These are phyloP conservation scores for Centroberyx gerrardi DNA, from an alignment of 2,797 vertebrate species.

Conservation along the genomic window DNA sequence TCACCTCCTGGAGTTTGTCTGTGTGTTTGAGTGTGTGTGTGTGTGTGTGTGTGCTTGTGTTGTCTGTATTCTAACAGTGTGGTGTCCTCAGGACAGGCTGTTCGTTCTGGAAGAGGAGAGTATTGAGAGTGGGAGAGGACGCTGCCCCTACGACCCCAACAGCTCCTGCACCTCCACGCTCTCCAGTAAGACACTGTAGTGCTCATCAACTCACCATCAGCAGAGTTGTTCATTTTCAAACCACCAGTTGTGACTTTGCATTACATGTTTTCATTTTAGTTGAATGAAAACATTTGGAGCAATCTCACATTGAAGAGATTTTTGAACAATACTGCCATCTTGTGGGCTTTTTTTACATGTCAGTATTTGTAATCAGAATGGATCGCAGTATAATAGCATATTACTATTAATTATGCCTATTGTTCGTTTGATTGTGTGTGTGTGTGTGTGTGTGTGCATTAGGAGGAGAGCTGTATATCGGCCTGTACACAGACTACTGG, in stretches of 20 bases:
- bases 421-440: background rate
- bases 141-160: conserved; percentile 93
- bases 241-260: background rate
- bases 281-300: background rate
- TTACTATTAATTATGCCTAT: background rate
- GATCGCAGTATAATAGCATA: background rate
- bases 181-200: conserved; percentile 63
- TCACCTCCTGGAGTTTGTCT: conserved; percentile 6
- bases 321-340: conserved; percentile 84
- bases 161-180: conserved; percentile 86
- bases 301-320: background rate
- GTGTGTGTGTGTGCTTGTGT: background rate
- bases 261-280: conserved; percentile 23
- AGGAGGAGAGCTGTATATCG: conserved; percentile 93
- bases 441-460: conserved; percentile 16
- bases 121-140: conserved; percentile 91
- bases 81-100: conserved; percentile 83
- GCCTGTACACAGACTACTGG: conserved; percentile 97
- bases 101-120: conserved; percentile 91
- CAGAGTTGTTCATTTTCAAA: background rate
- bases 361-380: background rate
- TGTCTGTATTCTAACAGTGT: conserved; percentile 14
- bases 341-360: conserved; percentile 69
- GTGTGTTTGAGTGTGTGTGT: background rate
- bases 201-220: conserved; percentile 15